These are phyloP conservation scores for Chamaetylas fuelleborni DNA, from an alignment of 2,113 vertebrate species.

Conservation along the genomic window DNA sequence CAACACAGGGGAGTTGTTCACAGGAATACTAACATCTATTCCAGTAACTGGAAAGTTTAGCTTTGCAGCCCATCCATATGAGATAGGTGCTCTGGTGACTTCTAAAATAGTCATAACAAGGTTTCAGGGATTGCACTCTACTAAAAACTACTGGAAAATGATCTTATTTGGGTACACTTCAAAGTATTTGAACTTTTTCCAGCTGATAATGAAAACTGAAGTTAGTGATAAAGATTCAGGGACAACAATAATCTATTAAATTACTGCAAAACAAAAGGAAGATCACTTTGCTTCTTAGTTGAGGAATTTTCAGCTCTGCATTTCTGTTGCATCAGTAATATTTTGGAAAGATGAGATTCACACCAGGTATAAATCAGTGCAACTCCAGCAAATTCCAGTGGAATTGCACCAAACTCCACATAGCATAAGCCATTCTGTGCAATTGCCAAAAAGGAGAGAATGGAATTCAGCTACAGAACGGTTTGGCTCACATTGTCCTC, in stretches of 20 bases:
- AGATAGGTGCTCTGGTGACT: not conserved
- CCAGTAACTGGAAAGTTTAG: not conserved
- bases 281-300: not conserved
- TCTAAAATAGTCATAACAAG: not conserved
- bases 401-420: conserved; percentile 12
- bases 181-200: not conserved
- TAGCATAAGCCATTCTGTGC: not conserved
- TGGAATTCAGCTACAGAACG: not conserved
- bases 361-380: conserved; percentile 45
- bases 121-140: not conserved
- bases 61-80: not conserved
- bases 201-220: not conserved
- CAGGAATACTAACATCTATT: not conserved
- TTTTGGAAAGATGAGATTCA: not conserved
- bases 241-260: not conserved
- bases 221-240: not conserved
- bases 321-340: conserved; percentile 8
- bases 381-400: conserved; percentile 20
- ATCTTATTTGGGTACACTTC: not conserved
- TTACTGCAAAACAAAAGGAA: not conserved
- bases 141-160: not conserved
- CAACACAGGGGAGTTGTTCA: not conserved
- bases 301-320: not conserved
- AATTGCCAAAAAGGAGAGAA: conserved; percentile 10
- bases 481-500: not conserved